Evolutionary conservation across 1,140 invertebrate species (phyloP), one percentile per base, ranked within the genome.

Genomic region (Chelonus insularis): DNA sequence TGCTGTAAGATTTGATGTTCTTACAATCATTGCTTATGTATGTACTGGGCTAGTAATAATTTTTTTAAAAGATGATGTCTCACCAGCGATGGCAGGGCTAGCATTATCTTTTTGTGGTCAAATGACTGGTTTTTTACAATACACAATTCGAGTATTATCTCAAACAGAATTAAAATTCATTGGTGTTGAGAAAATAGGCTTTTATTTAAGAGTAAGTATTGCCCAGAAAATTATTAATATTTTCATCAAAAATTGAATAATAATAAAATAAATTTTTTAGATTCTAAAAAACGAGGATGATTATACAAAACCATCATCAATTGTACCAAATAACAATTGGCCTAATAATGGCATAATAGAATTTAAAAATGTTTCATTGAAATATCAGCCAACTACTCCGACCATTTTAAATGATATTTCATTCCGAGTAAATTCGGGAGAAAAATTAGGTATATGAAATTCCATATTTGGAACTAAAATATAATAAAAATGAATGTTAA

Each of bases 81-180:
- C 80, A 9, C 83, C 89, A 7, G 85, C 88, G 0, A 77, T 88
- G 58, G 87, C 87, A 25, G 90, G 89, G 8, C 77, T 91, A 34
- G 88, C 89, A 0, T 71, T 91, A 61, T 81, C 86, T 1, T 90
- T 89, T 68, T 82, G 87, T 18, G 78, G 86, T 1, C 86, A 88
- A 75, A 82, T 91, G 66, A 86, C 84, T 41, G 87, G 88, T 4
- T 66, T 75, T 9, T 88, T 91, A 66, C 88, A 90, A 70, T 90
- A 85, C 66, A 85, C 87, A 4, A 84, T 88, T 1, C 76, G 88
- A 65, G 73, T 88, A 39, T 81, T 87, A 59, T 85, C 87, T 18
- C 88, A 91, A 68, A 81, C 84, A 1, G 88, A 91, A 73, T 78
- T 86, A 4, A 82, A 85, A 50, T 89, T 91, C 71, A 85, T 88